phyloP scores from a whole-genome alignment of 2,113 vertebrate genomes.

The Lonchura striata region DNA sequence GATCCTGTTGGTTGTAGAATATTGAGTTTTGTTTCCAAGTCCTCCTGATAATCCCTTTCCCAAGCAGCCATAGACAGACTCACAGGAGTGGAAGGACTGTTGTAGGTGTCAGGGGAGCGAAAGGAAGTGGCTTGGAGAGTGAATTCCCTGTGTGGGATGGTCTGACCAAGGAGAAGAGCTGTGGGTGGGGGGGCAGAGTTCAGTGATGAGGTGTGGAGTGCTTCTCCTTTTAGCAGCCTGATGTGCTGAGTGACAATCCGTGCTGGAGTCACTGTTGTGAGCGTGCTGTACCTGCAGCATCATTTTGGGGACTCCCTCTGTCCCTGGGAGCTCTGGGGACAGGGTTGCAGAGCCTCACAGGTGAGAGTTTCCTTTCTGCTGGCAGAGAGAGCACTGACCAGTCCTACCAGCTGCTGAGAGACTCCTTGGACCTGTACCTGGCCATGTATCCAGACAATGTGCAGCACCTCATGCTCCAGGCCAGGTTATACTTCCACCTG shows the following conservation, averaged over 20 bases:
- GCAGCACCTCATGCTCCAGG: conserved; percentile 94
- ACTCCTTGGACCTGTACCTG: conserved; percentile 96
- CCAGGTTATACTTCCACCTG: conserved; percentile 95
- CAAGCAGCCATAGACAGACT: neutral
- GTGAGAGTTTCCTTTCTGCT: neutral
- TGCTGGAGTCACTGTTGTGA: neutral
- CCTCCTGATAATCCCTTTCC: neutral
- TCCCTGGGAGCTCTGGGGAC: neutral
- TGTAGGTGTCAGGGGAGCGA: neutral
- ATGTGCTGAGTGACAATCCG: rapidly evolving
- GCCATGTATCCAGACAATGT: conserved; percentile 97
- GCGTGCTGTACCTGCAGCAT: neutral
- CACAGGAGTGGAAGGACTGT: neutral
- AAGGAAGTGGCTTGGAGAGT: neutral
- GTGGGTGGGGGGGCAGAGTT: neutral
- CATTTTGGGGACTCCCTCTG: neutral
- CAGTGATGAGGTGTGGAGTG: rapidly evolving
- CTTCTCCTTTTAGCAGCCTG: neutral
- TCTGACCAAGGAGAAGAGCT: neutral
- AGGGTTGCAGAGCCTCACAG: neutral
- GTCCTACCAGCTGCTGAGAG: conserved; percentile 93
- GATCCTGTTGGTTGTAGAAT: neutral
- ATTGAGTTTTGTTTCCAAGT: neutral
- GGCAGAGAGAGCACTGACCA: conserved; percentile 93
- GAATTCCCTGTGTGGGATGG: neutral